phyloP scores from a whole-genome alignment of 1,140 invertebrate genomes.

The Zaprionus ghesquierei region DNA sequence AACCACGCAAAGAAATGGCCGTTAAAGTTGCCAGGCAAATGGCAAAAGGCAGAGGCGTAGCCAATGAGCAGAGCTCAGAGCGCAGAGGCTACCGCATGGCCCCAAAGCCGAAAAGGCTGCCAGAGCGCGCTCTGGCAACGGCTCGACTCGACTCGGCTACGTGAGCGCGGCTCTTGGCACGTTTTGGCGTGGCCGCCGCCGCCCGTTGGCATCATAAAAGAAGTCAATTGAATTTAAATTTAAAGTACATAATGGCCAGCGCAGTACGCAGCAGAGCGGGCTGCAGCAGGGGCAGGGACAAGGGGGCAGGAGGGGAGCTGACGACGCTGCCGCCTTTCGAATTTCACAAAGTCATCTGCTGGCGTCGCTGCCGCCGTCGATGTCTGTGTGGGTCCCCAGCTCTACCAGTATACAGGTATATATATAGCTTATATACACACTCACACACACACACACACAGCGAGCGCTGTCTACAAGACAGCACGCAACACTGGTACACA shows the following conservation, averaged over 20 bases:
- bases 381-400: slow-evolving; percentile 59
- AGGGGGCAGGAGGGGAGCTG: slow-evolving; percentile 38
- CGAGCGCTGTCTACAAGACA: slow-evolving; percentile 10
- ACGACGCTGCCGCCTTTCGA: slow-evolving; percentile 72
- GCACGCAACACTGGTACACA: slow-evolving; percentile 43
- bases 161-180: slow-evolving; percentile 58
- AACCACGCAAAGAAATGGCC: slow-evolving; percentile 67
- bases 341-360: slow-evolving; percentile 78
- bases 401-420: slow-evolving; percentile 6
- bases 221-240: slow-evolving; percentile 82
- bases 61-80: slow-evolving; percentile 27
- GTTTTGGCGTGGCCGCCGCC: slow-evolving; percentile 70
- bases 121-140: background rate
- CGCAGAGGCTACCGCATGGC: slow-evolving; percentile 38
- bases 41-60: slow-evolving; percentile 75
- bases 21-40: slow-evolving; percentile 77
- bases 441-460: slow-evolving; percentile 7
- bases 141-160: slow-evolving; percentile 41
- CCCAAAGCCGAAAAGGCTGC: background rate
- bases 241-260: slow-evolving; percentile 78
- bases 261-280: slow-evolving; percentile 13
- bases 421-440: slow-evolving; percentile 40
- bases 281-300: background rate
- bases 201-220: slow-evolving; percentile 80
- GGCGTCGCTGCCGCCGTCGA: slow-evolving; percentile 39